Evolutionary conservation across 2,888 invertebrate genomes (phyloP), one percentile per base, ranked within the genome.

Genomic region (Xestia c-nigrum): DNA sequence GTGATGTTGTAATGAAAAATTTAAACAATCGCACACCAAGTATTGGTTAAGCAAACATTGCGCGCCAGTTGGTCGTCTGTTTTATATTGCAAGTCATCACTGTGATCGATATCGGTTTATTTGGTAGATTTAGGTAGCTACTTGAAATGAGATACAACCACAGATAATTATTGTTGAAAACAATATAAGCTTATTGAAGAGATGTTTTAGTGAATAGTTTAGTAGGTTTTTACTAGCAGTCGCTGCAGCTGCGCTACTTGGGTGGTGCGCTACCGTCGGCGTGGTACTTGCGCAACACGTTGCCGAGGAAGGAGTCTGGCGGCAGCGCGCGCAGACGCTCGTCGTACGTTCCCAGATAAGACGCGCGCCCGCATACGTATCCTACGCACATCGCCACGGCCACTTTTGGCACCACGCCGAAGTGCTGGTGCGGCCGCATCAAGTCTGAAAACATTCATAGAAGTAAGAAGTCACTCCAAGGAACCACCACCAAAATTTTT

Each of bases 301-400:
- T 97, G 7, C 97, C 98, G 43, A 98, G 93, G 69, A 97, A 97
- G 90, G 98, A 98, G 90, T 85, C 76, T 1, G 97, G 97, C 0
- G 98, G 98, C 68, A 98, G 94, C 40, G 95, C 94, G 43, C 98
- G 98, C 19, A 99, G 95, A 92, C 98, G 98, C 88, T 97, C 97
- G 1, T 98, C 98, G 93, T 98, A 99, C 85, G 96, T 95, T 19
- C 95, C 92, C 87, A 98, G 97, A 91, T 98, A 98, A 4, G 98
- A 98, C 67, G 98, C 91, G 92, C 98, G 98, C 3, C 98, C 99
- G 16, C 97, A 73, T 85, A 98, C 97, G 94, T 98, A 98, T 3
- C 98, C 98, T 61, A 98, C 66, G 9, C 98, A 89, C 5, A 97
- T 97, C 40, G 98, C 98, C 52, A 97, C 91, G 1, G 97, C 87